Conservation (phyloP, 2,797 vertebrate species). For the Ataeniobius toweri region DNA sequence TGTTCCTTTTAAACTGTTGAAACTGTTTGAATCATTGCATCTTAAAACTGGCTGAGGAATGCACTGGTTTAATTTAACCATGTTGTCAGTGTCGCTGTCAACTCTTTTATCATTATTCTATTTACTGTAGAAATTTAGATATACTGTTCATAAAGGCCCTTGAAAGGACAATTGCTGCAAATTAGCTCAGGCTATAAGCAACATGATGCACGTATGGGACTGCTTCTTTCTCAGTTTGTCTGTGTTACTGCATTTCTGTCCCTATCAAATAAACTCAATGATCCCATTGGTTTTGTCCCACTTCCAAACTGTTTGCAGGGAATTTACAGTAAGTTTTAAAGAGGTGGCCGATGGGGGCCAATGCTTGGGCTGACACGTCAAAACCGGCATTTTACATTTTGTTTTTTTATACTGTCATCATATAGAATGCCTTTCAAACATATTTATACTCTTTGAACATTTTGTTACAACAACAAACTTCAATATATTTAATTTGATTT, state of each 20-base stretch:
- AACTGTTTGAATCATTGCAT: accelerated
- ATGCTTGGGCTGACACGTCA: neutral
- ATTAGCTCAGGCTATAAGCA: too few relatives aligned
- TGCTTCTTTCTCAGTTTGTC: too few relatives aligned
- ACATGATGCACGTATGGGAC: too few relatives aligned
- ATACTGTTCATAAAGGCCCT: too few relatives aligned
- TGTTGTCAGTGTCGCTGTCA: too few relatives aligned
- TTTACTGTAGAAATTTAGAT: too few relatives aligned
- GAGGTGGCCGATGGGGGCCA: neutral
- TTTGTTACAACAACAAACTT: neutral
- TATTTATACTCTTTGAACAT: neutral
- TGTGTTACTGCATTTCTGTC: too few relatives aligned
- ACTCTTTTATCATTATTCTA: too few relatives aligned
- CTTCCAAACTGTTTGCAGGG: neutral
- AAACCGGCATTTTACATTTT: neutral
- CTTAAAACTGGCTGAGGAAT: neutral
- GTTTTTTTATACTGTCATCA: neutral
- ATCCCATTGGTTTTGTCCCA: neutral
- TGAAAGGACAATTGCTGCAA: too few relatives aligned
- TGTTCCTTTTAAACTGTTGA: neutral
- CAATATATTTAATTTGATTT: neutral
- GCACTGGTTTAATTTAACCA: neutral
- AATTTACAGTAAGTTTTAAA: neutral
- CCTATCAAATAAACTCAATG: too few relatives aligned
- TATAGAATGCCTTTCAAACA: neutral